Evolutionary conservation across 2,113 vertebrate genomes (phyloP), one percentile per base, ranked within the genome.

Genomic region (Microtus ochrogaster): DNA sequence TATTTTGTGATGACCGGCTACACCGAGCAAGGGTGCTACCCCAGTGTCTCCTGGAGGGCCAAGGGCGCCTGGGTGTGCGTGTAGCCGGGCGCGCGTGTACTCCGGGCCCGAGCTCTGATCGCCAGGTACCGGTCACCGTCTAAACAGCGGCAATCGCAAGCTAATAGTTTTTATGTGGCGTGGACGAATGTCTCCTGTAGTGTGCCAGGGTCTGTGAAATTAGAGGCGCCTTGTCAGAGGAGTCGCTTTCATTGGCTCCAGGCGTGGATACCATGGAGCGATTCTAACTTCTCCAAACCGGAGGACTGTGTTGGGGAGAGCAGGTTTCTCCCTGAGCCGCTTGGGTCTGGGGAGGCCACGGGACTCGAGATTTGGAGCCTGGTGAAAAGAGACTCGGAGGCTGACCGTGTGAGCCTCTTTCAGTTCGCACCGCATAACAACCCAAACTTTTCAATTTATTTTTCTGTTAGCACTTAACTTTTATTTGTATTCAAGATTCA

Each of bases 131-230:
- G 28, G n/a, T 88, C 16, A n/a, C 78, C 12, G 65, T 78, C 92
- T 55, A 58, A 16, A 79, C 68, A 2, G 82, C 24, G 70, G 65
- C 65, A 55, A 52, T 47, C 70, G 24, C 63, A 10, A 39, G 79
- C 55, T 83, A 81, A 70, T 89, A 2, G 77, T 90, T 89, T 89
- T 89, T 79, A 4, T 68, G 93, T 88, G 87, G 93, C 66, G 30
- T 85, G 93, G 93, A 81, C 70, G 44, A 90, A 41, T 2, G 63
- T 55, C 72, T 93, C 79, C 70, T 11, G 93, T 79, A 52, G 83
- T 74, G 81, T 82, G 93, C 96, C 96, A 72, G 96, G 88, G 81
- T 96, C 94, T 7, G 49, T 79, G 97, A 93, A 96, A 92, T 82
- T 21, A 93, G 96, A 78, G 92, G 92, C 94, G 90, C 87, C 94